Evolutionary conservation across 2,888 invertebrate genomes (phyloP).

Genomic region (Omphaloscelis lunosa): DNA sequence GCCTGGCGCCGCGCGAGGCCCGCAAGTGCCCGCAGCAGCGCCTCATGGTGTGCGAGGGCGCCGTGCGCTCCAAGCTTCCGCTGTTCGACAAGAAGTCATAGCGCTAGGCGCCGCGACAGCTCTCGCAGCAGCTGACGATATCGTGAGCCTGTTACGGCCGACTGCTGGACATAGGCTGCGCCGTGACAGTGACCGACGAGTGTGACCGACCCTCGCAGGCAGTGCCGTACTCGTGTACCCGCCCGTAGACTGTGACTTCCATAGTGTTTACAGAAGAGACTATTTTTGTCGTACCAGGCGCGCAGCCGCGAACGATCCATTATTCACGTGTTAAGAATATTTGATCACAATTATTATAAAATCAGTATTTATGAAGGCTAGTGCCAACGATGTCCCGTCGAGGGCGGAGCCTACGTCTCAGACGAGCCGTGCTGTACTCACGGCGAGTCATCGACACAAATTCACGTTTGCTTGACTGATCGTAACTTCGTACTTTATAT

Average conservation of each 20-base stretch:
- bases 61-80: conserved; percentile 95
- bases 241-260: conserved; percentile 53
- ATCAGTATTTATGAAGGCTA: conserved; percentile 62
- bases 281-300: conserved; percentile 49
- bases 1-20: conserved; percentile 58
- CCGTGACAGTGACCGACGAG: conserved; percentile 10
- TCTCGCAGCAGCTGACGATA: not conserved
- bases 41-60: conserved; percentile 95
- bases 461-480: conserved; percentile 70
- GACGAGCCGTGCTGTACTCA: conserved; percentile 30
- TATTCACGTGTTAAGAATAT: conserved; percentile 44
- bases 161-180: conserved; percentile 4
- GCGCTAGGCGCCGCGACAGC: conserved; percentile 63
- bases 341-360: conserved; percentile 52
- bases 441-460: conserved; percentile 41
- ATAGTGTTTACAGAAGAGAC: conserved; percentile 56
- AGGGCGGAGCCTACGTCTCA: conserved; percentile 29
- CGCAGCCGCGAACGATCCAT: conserved; percentile 26
- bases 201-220: not conserved
- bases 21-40: conserved; percentile 91
- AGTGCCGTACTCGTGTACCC: conserved; percentile 14
- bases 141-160: rapidly evolving
- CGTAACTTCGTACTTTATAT: conserved; percentile 73
- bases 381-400: conserved; percentile 42
- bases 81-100: conserved; percentile 93